These are phyloP conservation scores for Musca domestica DNA, from an alignment of 1,140 invertebrate genomes.

Conservation along the genomic window DNA sequence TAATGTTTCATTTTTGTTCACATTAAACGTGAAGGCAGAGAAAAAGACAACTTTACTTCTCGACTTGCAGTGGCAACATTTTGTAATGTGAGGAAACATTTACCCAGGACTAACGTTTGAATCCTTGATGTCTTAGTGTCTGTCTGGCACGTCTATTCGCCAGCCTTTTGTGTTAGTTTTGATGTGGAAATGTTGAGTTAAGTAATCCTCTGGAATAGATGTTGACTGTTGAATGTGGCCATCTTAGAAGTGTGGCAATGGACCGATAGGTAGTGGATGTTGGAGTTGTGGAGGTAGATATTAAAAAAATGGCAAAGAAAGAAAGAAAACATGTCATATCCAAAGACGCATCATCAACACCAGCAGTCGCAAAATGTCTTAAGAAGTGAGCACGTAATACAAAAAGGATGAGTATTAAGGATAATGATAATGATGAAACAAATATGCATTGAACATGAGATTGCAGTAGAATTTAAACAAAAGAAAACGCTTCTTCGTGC, in stretches of 20 bases:
- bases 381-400: too few species aligned
- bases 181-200: slow-evolving; percentile 7
- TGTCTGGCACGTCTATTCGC: neutral
- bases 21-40: neutral
- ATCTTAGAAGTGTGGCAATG: neutral
- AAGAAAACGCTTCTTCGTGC: too few species aligned
- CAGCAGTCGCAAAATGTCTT: too few species aligned
- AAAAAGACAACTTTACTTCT: slow-evolving; percentile 7
- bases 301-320: too few species aligned
- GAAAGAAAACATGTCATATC: neutral
- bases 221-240: neutral
- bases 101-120: slow-evolving; percentile 1
- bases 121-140: neutral
- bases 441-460: too few species aligned
- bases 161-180: neutral
- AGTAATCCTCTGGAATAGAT: neutral
- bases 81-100: neutral
- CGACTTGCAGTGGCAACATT: neutral
- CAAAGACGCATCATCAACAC: too few species aligned
- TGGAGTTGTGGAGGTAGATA: too few species aligned
- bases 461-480: too few species aligned
- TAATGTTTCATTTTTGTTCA: neutral
- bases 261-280: too few species aligned
- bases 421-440: too few species aligned
- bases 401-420: too few species aligned